These are phyloP conservation scores for Macaria liturata DNA, from an alignment of 2,888 invertebrate genomes.

Conservation along the genomic window DNA sequence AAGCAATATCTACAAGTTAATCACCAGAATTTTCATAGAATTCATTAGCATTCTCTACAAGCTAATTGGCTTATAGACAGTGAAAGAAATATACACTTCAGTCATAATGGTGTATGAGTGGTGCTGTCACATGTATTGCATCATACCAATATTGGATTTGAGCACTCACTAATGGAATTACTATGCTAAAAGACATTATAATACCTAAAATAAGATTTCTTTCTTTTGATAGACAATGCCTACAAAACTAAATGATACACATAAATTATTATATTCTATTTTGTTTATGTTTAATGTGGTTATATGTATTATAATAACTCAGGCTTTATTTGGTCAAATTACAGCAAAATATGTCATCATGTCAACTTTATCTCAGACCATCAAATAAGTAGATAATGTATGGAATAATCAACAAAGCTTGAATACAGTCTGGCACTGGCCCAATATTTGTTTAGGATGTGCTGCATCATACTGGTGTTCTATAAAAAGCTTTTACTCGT, in stretches of 20 bases:
- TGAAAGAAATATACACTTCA: no score
- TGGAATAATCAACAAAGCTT: slow-evolving; percentile 6
- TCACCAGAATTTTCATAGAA: no score
- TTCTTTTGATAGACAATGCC: no score
- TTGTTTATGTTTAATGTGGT: no score
- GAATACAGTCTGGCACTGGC: slow-evolving; percentile 40
- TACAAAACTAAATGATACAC: no score
- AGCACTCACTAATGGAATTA: slow-evolving; percentile 27
- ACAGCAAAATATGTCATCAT: background rate
- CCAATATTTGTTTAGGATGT: slow-evolving; percentile 46
- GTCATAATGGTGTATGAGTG: no score
- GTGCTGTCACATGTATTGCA: slow-evolving; percentile 15
- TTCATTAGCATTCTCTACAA: no score
- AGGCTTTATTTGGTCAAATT: no score
- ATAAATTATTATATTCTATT: no score
- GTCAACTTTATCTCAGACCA: slow-evolving; percentile 1
- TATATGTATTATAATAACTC: no score
- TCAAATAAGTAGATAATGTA: slow-evolving; percentile 8
- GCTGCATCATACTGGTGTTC: slow-evolving; percentile 31
- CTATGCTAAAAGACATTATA: background rate
- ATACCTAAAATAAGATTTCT: no score
- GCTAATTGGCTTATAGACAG: background rate
- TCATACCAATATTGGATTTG: slow-evolving; percentile 29
- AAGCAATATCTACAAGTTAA: no score
- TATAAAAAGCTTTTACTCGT: slow-evolving; percentile 37